A percentile compares a stretch with the other conserved stretches of the same genome.
These are phyloP conservation scores for Chrysemys picta DNA, from an alignment of 2,113 vertebrate genomes.

Conservation along the genomic window DNA sequence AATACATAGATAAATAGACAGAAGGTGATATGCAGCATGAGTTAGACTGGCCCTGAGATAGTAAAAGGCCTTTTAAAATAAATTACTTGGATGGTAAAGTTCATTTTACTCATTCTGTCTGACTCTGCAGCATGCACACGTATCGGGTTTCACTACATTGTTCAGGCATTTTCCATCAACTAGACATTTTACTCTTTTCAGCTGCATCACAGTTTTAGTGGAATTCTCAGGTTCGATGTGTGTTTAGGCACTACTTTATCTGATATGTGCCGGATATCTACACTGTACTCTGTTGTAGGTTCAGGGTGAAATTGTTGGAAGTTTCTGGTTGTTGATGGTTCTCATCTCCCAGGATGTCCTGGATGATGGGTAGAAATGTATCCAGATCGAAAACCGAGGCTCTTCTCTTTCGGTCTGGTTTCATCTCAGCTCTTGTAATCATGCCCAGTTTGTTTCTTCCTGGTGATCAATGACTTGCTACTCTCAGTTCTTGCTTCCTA, in stretches of 20 bases:
- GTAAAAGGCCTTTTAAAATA: background rate
- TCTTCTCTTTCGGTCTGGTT: background rate
- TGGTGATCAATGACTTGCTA: background rate
- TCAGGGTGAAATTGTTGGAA: background rate
- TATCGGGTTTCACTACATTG: background rate
- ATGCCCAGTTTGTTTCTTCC: background rate
- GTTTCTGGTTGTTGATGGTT: background rate
- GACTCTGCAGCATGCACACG: background rate
- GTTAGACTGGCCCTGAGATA: background rate
- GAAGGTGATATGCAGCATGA: background rate
- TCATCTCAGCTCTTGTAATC: background rate
- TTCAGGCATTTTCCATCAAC: background rate
- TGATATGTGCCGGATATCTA: background rate
- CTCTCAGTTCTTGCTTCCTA: background rate
- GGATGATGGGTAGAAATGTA: background rate
- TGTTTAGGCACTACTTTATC: background rate
- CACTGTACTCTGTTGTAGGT: accelerated
- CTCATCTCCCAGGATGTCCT: background rate
- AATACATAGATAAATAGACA: background rate
- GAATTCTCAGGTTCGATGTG: background rate
- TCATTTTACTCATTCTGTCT: background rate
- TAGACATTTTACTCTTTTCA: background rate
- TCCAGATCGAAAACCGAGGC: background rate
- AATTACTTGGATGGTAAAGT: background rate
- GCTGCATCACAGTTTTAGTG: background rate